These are phyloP conservation scores for Mesocricetus auratus DNA, from an alignment of 2,113 vertebrate species.

Conservation along the genomic window DNA sequence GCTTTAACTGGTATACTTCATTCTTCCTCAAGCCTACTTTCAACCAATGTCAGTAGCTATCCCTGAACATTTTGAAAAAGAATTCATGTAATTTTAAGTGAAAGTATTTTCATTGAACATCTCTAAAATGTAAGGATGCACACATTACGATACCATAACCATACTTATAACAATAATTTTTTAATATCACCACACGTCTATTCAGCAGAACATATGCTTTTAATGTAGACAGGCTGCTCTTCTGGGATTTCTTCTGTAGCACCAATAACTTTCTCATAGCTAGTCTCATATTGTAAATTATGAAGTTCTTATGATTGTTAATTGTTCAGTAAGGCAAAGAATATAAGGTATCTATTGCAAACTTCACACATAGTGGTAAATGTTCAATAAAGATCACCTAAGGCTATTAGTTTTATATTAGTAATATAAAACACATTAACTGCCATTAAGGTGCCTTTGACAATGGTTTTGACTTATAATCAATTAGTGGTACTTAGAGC, in stretches of 20 bases:
- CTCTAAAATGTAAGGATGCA: conserved; percentile 17
- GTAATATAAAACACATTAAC: not conserved
- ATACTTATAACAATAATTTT: not conserved
- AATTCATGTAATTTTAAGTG: conserved; percentile 25
- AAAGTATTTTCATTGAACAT: not conserved
- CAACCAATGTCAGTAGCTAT: not conserved
- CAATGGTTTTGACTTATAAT: conserved; percentile 47
- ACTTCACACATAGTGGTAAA: not conserved
- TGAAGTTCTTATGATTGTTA: not conserved
- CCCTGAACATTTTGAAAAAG: conserved; percentile 10
- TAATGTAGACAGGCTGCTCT: not conserved
- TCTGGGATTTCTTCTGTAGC: not conserved
- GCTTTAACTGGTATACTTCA: not conserved
- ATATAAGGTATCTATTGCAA: conserved; percentile 20
- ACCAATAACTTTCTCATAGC: not conserved
- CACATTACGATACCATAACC: not conserved
- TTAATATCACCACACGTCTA: not conserved
- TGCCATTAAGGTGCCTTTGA: conserved; percentile 39
- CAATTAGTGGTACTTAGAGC: not conserved
- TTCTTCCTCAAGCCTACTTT: not conserved
- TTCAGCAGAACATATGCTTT: conserved; percentile 27
- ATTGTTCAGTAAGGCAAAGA: not conserved
- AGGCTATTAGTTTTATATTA: conserved; percentile 52
- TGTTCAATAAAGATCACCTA: conserved; percentile 42
- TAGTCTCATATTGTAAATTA: not conserved